Percentiles rank a stretch among this genome's conserved stretches.
These are phyloP conservation scores for Thunnus maccoyii DNA, from an alignment of 2,113 vertebrate species.

Conservation along the genomic window DNA sequence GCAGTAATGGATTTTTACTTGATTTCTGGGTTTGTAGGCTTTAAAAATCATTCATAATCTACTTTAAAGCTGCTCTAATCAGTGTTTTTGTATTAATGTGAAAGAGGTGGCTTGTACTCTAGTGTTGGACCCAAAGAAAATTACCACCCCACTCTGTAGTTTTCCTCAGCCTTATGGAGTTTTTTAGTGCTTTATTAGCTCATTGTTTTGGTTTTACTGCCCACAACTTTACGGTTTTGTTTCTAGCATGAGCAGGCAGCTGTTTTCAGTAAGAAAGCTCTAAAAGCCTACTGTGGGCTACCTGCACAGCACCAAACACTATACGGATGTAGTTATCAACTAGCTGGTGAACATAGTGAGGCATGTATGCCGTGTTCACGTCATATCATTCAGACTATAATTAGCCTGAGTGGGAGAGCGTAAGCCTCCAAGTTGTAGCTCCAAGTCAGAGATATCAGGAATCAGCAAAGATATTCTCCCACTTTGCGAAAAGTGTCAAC, in stretches of 20 bases:
- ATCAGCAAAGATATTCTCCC: no score
- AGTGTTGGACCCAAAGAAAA: background rate
- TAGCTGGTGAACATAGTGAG: background rate
- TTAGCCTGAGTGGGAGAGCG: no score
- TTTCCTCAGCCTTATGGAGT: background rate
- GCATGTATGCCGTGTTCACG: no score
- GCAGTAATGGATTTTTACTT: background rate
- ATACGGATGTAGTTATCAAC: background rate
- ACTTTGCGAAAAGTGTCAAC: no score
- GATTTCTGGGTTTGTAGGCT: background rate
- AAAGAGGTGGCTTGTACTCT: background rate
- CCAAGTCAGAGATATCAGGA: no score
- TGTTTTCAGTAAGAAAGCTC: background rate
- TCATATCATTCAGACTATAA: background rate
- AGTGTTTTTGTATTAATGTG: background rate
- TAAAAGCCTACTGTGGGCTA: background rate
- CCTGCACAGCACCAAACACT: background rate
- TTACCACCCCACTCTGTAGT: background rate
- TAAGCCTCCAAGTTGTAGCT: background rate
- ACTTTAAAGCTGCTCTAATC: background rate
- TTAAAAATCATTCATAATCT: background rate
- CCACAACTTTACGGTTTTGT: conserved; percentile 16
- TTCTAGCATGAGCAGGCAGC: conserved; percentile 1
- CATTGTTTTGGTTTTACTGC: conserved; percentile 10
- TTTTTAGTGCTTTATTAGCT: conserved; percentile 3